Conservation (phyloP, 2,113 vertebrate genomes). For the Pterophyllum scalare region DNA sequence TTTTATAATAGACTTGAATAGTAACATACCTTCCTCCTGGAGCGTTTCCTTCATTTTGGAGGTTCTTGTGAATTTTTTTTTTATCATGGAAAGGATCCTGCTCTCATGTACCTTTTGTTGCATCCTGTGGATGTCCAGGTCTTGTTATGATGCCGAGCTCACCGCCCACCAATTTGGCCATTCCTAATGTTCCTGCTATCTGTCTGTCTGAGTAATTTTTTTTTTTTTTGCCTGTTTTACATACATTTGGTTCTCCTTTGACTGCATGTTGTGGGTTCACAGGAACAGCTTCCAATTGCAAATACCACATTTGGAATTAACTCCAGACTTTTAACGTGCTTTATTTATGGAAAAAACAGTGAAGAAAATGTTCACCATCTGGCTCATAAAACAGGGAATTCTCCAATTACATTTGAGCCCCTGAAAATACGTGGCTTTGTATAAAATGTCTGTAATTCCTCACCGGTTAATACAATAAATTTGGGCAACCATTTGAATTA, state of each 20-base stretch:
- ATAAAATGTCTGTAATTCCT: neutral
- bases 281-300: neutral
- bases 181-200: neutral
- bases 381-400: conserved; percentile 3
- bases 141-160: neutral
- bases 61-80: neutral
- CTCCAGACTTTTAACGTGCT: neutral
- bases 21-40: neutral
- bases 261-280: neutral
- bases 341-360: neutral
- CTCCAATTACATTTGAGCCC: neutral
- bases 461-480: neutral
- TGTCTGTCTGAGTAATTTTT: neutral
- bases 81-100: neutral
- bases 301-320: neutral
- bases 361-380: neutral
- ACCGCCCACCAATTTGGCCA: neutral
- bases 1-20: neutral
- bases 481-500: neutral
- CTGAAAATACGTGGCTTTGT: no score
- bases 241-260: neutral
- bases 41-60: neutral
- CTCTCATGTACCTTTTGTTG: neutral
- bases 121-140: neutral
- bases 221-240: neutral